Conservation (phyloP, 2,113 vertebrate species). For the Boulengeromyrus knoepffleri region DNA sequence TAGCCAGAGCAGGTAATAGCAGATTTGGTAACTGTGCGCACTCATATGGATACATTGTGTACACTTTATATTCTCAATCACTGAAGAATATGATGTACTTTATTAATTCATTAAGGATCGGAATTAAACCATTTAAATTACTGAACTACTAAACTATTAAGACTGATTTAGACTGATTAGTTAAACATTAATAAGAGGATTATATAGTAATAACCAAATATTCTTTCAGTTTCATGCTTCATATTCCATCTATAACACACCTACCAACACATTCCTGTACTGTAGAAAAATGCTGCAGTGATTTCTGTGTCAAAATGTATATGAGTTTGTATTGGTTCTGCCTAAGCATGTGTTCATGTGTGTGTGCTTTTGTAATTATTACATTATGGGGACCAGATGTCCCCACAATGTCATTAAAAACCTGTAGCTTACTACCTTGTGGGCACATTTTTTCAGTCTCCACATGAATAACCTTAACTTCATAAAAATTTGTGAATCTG, state of each 20-base stretch:
- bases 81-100: not conserved
- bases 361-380: not conserved
- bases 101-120: not conserved
- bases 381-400: too few relatives aligned
- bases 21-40: not conserved
- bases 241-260: not conserved
- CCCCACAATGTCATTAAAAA: not conserved
- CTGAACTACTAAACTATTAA: not conserved
- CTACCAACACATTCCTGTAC: not conserved
- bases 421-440: not conserved
- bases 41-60: not conserved
- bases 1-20: not conserved
- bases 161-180: not conserved
- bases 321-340: not conserved
- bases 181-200: not conserved
- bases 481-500: not conserved
- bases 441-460: not conserved
- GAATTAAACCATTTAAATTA: not conserved
- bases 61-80: not conserved
- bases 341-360: not conserved
- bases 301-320: not conserved
- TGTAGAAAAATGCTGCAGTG: not conserved
- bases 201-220: not conserved
- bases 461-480: not conserved
- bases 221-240: not conserved